These are phyloP conservation scores for Schlechtendalia chinensis DNA, from an alignment of 1,140 invertebrate species.

Conservation along the genomic window DNA sequence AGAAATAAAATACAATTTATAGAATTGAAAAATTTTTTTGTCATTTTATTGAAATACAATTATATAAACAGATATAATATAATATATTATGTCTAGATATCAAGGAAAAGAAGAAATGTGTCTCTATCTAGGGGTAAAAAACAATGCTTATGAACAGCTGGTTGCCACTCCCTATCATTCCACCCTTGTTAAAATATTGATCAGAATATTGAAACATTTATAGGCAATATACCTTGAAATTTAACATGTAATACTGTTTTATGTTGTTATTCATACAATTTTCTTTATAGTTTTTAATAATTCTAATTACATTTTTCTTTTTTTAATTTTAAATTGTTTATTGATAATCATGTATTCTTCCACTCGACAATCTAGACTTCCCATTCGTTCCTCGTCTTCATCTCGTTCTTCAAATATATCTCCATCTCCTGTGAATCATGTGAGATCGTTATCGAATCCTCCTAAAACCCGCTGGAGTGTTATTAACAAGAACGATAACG, in stretches of 20 bases:
- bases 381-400: conserved; percentile 46
- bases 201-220: conserved; percentile 39
- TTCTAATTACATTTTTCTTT: background rate
- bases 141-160: background rate
- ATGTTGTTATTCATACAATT: background rate
- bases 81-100: background rate
- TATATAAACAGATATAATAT: too few relatives aligned
- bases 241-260: background rate
- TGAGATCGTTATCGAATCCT: conserved; percentile 25
- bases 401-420: conserved; percentile 35
- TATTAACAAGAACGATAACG: conserved; percentile 31
- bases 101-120: conserved; percentile 3
- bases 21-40: too few relatives aligned
- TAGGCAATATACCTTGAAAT: conserved; percentile 23
- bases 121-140: conserved; percentile 32
- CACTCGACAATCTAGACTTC: conserved; percentile 23
- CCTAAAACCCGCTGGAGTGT: conserved; percentile 16
- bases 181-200: conserved; percentile 52
- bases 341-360: conserved; percentile 19
- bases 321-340: background rate
- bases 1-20: too few relatives aligned
- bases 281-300: background rate
- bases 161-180: conserved; percentile 46
- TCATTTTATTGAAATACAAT: too few relatives aligned
- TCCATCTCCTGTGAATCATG: background rate